These are phyloP conservation scores for Cylas formicarius DNA, from an alignment of 1,140 invertebrate species.

Conservation along the genomic window DNA sequence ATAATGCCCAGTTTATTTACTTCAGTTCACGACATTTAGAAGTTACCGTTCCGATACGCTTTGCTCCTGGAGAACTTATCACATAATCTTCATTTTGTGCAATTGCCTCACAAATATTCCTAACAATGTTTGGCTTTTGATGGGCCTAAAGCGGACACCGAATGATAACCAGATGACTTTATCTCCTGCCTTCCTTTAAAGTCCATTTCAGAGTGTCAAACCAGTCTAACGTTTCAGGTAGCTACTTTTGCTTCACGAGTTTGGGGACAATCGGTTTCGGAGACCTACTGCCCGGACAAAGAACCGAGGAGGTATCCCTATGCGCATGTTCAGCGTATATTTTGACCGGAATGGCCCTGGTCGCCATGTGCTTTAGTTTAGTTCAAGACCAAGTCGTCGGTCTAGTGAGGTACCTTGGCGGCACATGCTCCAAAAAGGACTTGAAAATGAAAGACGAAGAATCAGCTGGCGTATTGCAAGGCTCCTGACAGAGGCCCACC, in stretches of 20 bases:
- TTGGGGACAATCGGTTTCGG: constrained; percentile 66
- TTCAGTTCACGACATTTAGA: too few relatives aligned
- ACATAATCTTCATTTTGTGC: too few relatives aligned
- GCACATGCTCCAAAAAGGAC: constrained; percentile 26
- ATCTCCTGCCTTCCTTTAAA: too few relatives aligned
- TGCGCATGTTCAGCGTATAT: constrained; percentile 82
- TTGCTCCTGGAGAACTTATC: too few relatives aligned
- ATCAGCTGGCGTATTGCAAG: constrained; percentile 45
- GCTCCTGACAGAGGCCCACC: constrained; percentile 56
- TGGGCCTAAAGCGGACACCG: not conserved
- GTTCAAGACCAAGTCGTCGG: constrained; percentile 86
- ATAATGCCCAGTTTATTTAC: too few relatives aligned
- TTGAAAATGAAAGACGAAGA: constrained; percentile 47
- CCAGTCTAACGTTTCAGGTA: too few relatives aligned
- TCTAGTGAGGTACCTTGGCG: constrained; percentile 38
- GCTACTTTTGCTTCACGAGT: constrained; percentile 83
- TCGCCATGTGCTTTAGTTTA: constrained; percentile 95
- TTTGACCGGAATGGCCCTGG: constrained; percentile 86
- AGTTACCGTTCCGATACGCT: too few relatives aligned
- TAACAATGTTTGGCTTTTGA: too few relatives aligned
- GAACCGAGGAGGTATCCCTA: constrained; percentile 68
- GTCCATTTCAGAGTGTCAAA: too few relatives aligned
- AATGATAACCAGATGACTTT: not conserved
- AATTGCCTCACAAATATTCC: too few relatives aligned
- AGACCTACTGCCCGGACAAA: constrained; percentile 65